These are phyloP conservation scores for Epinephelus cyanopodus DNA, from an alignment of 2,113 vertebrate genomes.

Conservation along the genomic window DNA sequence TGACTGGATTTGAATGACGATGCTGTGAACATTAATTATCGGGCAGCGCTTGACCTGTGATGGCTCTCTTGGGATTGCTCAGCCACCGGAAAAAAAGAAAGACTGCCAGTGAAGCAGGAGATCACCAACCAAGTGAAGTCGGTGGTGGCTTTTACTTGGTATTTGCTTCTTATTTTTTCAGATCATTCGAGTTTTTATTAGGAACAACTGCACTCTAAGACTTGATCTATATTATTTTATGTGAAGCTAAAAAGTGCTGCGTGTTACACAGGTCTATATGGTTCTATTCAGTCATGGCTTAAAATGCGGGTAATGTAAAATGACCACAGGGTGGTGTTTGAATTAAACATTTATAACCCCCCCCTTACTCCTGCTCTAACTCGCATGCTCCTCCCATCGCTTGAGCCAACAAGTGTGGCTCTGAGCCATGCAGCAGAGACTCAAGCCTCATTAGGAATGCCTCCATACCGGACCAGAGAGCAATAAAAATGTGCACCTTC, in stretches of 20 bases:
- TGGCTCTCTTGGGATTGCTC: slow-evolving; percentile 4
- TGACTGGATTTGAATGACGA: slow-evolving; percentile 13
- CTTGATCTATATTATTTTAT: not conserved
- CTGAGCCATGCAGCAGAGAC: slow-evolving; percentile 40
- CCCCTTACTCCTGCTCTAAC: not conserved
- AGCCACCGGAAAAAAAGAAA: slow-evolving; percentile 2
- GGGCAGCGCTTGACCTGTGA: slow-evolving; percentile 3
- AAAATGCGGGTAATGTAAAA: slow-evolving; percentile 29
- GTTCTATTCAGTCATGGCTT: not conserved
- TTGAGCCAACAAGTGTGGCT: slow-evolving; percentile 50
- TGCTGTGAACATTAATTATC: slow-evolving; percentile 42
- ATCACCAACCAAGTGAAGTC: not conserved
- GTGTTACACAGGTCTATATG: not conserved
- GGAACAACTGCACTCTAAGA: not conserved
- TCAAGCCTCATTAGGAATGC: slow-evolving; percentile 60
- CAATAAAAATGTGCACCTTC: slow-evolving; percentile 23
- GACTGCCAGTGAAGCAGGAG: not conserved
- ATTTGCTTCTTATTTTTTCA: not conserved
- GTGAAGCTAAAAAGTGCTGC: not conserved
- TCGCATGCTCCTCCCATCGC: slow-evolving; percentile 32
- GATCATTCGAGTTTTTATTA: not conserved
- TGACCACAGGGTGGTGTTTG: slow-evolving; percentile 55
- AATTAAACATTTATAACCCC: slow-evolving; percentile 37
- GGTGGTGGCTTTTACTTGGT: not conserved
- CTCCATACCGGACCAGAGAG: slow-evolving; percentile 9